These are phyloP conservation scores for Pelosia muscerda DNA, from an alignment of 2,888 invertebrate genomes.

Conservation along the genomic window DNA sequence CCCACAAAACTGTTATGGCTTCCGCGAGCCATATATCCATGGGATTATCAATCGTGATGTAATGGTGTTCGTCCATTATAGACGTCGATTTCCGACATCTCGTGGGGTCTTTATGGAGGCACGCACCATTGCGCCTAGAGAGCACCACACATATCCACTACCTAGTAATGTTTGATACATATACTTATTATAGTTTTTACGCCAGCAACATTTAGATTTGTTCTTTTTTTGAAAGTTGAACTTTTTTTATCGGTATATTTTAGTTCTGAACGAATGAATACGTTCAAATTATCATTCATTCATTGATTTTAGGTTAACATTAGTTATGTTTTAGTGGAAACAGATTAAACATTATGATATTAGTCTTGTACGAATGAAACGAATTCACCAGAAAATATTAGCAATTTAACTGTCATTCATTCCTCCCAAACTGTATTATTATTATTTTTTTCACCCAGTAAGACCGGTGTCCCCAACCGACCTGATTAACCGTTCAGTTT, in stretches of 20 bases:
- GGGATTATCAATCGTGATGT: conserved; percentile 85
- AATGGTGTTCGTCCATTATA: conserved; percentile 86
- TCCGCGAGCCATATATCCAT: conserved; percentile 82
- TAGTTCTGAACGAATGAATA: conserved; percentile 13
- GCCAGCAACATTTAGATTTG: conserved; percentile 7
- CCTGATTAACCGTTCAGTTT: conserved; percentile 83
- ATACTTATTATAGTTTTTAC: conserved; percentile 39
- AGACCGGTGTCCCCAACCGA: conserved; percentile 59
- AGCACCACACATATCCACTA: conserved; percentile 64
- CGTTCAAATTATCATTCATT: not conserved
- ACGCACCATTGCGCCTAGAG: conserved; percentile 81
- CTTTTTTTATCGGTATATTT: conserved; percentile 17
- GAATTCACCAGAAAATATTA: not conserved
- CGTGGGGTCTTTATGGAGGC: conserved; percentile 81
- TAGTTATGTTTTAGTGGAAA: not conserved
- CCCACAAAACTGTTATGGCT: conserved; percentile 86
- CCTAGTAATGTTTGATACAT: conserved; percentile 55
- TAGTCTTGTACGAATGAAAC: not conserved
- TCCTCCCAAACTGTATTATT: no score
- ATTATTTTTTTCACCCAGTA: no score
- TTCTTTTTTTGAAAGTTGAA: not conserved
- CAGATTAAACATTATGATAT: not conserved
- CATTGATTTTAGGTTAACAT: not conserved
- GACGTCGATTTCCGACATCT: conserved; percentile 82
- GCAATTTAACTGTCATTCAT: not conserved